Evolutionary conservation across 1,140 invertebrate genomes (phyloP).

Genomic region (Chionoecetes opilio): DNA sequence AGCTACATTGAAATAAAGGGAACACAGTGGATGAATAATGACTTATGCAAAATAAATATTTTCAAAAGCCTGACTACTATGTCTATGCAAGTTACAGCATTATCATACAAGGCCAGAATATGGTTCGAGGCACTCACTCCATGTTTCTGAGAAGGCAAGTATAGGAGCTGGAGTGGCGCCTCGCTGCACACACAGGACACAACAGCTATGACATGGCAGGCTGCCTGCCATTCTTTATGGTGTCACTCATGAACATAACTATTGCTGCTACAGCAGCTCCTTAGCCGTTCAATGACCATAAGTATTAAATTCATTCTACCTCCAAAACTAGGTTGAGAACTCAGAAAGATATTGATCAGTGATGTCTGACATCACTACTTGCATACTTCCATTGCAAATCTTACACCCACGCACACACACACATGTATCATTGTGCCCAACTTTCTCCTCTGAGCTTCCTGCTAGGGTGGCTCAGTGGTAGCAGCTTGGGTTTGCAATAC

Average conservation of each 20-base stretch:
- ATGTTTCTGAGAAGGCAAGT: conserved; percentile 9
- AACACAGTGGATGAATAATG: not conserved
- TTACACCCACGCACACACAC: too few relatives aligned
- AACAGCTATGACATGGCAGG: not conserved
- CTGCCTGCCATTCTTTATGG: not conserved
- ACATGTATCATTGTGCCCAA: too few relatives aligned
- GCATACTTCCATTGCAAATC: too few relatives aligned
- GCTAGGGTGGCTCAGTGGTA: too few relatives aligned
- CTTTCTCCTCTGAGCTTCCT: too few relatives aligned
- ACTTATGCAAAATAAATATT: not conserved
- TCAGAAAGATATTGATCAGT: too few relatives aligned
- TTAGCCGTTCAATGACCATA: not conserved
- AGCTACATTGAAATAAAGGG: not conserved
- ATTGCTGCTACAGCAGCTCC: not conserved
- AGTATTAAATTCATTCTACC: not conserved
- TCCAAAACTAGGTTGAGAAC: too few relatives aligned
- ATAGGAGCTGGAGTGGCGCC: conserved; percentile 2
- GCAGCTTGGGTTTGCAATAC: too few relatives aligned
- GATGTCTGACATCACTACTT: too few relatives aligned
- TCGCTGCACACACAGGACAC: conserved; percentile 9
- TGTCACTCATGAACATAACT: not conserved
- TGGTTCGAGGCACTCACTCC: not conserved
- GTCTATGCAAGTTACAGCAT: not conserved
- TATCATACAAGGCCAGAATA: not conserved
- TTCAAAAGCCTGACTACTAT: not conserved